Evolutionary conservation across 2,797 vertebrate genomes (phyloP), one percentile per base, ranked within the genome.

Genomic region (Urophycis tenuis): DNA sequence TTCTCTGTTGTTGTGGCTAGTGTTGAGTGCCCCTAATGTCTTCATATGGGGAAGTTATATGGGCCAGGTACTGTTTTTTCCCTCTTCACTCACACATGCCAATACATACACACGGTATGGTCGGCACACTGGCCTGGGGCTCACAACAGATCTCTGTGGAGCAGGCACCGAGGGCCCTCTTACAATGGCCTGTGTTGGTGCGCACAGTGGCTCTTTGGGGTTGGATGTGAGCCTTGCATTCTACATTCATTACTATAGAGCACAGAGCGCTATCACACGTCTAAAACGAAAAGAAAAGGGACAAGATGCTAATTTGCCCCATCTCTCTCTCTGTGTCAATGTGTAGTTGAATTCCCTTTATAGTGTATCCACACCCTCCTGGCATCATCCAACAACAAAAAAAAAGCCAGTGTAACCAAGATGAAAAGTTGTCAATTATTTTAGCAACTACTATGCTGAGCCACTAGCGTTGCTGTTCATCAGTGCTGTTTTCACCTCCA

Each of bases 41-140:
- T 41, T 19, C 8, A n/a, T n/a, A n/a, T n/a, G n/a, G n/a, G n/a
- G n/a, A n/a, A n/a, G n/a, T n/a, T n/a, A n/a, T n/a, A n/a, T n/a
- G 5, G 73, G 7, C 41, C 41, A 45, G 41, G 41, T 75, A 72
- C 78, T 80, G 79, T 81, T 79, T 81, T 72, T 82, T 36, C 71
- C 10, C 80, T 76, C 71, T 82, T 79, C 86, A 85, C 86, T 88
- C 87, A 83, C 80, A 84, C 86, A 75, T 84, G 77, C 53, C 22
- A 72, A 76, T 78, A 49, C 36, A 30, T 74, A 80, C 84, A 87
- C 83, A 87, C 72, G 81, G 81, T 81, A 14, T 81, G 29, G 60
- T 67, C 12, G 60, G 29, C 8, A 29, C 10, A 6, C 25, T 29
- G 25, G 25, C n/a, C 4, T 12, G 60, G 10, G 60, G 60, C 60